Evolutionary conservation across 2,797 vertebrate species (phyloP).

Genomic region (Acanthornis magna): DNA sequence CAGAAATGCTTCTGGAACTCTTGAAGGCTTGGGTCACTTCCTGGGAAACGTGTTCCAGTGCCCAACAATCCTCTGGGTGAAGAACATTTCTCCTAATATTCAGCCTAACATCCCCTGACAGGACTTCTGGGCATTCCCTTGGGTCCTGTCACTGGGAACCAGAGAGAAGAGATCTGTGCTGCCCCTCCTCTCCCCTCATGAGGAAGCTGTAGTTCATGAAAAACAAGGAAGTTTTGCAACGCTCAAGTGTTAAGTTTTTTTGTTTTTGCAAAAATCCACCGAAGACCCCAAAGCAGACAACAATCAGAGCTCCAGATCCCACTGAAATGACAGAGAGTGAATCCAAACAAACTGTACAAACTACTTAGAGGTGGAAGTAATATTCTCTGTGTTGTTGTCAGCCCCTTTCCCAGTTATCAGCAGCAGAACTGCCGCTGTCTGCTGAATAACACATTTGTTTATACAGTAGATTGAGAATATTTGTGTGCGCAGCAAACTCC

Average conservation of each 20-base stretch:
- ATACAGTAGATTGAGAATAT: constrained; percentile 64
- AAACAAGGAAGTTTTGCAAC: not conserved
- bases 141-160: not conserved
- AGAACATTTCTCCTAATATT: not conserved
- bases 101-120: accelerated
- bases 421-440: constrained; percentile 33
- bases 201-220: not conserved
- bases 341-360: not conserved
- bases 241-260: not conserved
- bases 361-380: not conserved
- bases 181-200: not conserved
- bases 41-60: not conserved
- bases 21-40: not conserved
- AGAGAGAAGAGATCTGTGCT: not conserved
- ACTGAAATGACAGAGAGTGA: not conserved
- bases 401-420: constrained; percentile 38
- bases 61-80: not conserved
- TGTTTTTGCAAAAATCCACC: not conserved
- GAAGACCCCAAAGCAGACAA: not conserved
- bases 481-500: constrained; percentile 47
- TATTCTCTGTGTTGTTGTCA: not conserved
- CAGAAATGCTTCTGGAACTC: not conserved
- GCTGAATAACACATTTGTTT: constrained; percentile 72
- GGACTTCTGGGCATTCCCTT: not conserved
- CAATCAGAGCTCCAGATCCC: not conserved